phyloP scores from a whole-genome alignment of 2,113 vertebrate species.

The Sigmodon hispidus region DNA sequence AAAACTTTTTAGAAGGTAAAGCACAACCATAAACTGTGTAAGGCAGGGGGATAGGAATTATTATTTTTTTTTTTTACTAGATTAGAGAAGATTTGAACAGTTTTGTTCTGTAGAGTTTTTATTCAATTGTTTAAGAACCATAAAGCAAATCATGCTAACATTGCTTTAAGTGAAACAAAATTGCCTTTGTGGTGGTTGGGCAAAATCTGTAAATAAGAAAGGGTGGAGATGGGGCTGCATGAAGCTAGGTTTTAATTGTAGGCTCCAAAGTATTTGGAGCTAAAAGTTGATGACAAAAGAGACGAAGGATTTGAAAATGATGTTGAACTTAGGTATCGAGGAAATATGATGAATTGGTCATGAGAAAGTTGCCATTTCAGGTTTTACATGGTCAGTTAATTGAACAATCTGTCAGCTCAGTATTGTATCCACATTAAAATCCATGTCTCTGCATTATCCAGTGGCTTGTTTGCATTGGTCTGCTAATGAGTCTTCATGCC shows the following conservation, averaged over 20 bases:
- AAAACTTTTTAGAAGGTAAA: constrained; percentile 92
- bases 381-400: constrained; percentile 76
- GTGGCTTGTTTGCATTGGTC: not conserved
- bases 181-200: constrained; percentile 5
- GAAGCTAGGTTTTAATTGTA: constrained; percentile 73
- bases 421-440: constrained; percentile 70
- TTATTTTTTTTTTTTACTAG: constrained; percentile 81
- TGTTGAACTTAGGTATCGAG: constrained; percentile 52
- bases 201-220: constrained; percentile 74
- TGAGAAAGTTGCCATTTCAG: constrained; percentile 74
- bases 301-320: constrained; percentile 61
- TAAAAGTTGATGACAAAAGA: constrained; percentile 22
- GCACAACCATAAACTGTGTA: constrained; percentile 50
- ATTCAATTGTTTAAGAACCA: constrained; percentile 86
- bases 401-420: constrained; percentile 69
- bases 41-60: constrained; percentile 77
- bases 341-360: not conserved
- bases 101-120: constrained; percentile 86
- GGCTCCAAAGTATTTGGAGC: constrained; percentile 71
- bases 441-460: constrained; percentile 69
- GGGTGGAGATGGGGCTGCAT: constrained; percentile 80
- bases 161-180: not conserved
- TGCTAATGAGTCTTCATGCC: constrained; percentile 47
- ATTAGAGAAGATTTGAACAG: constrained; percentile 83
- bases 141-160: constrained; percentile 86